Base-by-base conservation (phyloP, 2,113 vertebrate species). In the Dascyllus trimaculatus region DNA sequence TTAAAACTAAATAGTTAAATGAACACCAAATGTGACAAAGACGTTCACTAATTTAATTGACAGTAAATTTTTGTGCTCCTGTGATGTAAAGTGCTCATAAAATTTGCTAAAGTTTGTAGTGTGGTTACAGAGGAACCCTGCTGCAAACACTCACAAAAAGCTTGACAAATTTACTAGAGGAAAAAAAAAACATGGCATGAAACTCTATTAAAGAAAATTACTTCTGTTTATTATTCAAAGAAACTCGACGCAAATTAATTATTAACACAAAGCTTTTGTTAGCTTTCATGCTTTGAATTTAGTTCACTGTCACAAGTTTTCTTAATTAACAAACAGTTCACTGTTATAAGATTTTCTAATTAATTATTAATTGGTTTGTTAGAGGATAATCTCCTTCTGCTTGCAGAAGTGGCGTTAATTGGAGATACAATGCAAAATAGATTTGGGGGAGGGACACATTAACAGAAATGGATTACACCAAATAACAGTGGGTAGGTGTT, bases 141-240 rank as follows among this genome's bases (percentile, higher is more conserved):
- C 49, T 67, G n/a, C 18, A 73, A 72, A 77, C 35, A 35, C 40
- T 45, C 25, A 32, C 25, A 62, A 15, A 32, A 63, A 60, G 21
- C 63, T 52, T 48, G 13, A 60, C 43, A 8, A 66, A 58, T 32
- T 62, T 46, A 49, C 14, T n/a, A 56, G 40, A 61, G 17, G 60
- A 67, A 62, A 8, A 5, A 10, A 52, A 48, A 75, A 57, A 24
- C 1, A 8, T 17, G 8, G 38, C 17, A 56, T 38, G 26, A 75
- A 56, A 71, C 57, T 57, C n/a, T 13, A 71, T 63, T 17, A 56
- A 71, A 77, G 62, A 19, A 85, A 72, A 79, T 74, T 57, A 71
- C 58, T 71, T 75, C 3, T 2, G 11, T 57, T 81, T 62, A 48
- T 64, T 22, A 69, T 15, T 70, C 22, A 5, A 29, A 60, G 35